Percentiles rank a stretch among this genome's conserved stretches.
phyloP scores from a whole-genome alignment of 2,888 invertebrate species.

The Heliconius erato region DNA sequence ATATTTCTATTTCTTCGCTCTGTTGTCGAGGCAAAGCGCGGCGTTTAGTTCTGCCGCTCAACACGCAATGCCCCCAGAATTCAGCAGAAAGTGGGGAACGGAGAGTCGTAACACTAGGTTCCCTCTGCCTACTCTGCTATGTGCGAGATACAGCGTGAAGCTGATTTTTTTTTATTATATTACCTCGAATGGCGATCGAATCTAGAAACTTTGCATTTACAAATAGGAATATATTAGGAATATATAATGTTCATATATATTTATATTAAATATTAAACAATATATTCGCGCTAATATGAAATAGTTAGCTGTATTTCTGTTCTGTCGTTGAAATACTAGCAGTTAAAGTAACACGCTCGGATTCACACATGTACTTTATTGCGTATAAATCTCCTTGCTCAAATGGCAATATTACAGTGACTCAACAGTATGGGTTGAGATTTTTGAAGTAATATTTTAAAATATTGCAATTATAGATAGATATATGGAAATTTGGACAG shows the following conservation, averaged over 20 bases:
- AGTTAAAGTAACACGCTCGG: slow-evolving; percentile 41
- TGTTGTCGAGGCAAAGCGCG: no score
- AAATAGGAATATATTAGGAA: background rate
- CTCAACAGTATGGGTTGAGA: slow-evolving; percentile 2
- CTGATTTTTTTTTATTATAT: background rate
- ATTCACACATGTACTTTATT: slow-evolving; percentile 47
- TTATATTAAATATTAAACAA: slow-evolving; percentile 1
- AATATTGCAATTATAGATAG: background rate
- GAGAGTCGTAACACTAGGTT: no score
- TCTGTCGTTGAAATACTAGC: slow-evolving; percentile 38
- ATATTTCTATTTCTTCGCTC: no score
- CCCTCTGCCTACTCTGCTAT: no score
- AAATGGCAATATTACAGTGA: slow-evolving; percentile 34
- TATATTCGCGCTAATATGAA: slow-evolving; percentile 19
- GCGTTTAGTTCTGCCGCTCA: no score
- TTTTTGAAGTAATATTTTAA: background rate
- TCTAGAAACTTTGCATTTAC: background rate
- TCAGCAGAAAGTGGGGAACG: no score
- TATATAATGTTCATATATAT: background rate
- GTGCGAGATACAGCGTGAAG: no score
- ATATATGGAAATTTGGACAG: no score
- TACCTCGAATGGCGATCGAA: background rate
- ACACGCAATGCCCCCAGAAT: no score
- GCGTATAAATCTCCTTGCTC: slow-evolving; percentile 44
- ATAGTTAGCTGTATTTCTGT: slow-evolving; percentile 19